Conservation (phyloP, 1,140 invertebrate species). For the Rhopalosiphum maidis region DNA sequence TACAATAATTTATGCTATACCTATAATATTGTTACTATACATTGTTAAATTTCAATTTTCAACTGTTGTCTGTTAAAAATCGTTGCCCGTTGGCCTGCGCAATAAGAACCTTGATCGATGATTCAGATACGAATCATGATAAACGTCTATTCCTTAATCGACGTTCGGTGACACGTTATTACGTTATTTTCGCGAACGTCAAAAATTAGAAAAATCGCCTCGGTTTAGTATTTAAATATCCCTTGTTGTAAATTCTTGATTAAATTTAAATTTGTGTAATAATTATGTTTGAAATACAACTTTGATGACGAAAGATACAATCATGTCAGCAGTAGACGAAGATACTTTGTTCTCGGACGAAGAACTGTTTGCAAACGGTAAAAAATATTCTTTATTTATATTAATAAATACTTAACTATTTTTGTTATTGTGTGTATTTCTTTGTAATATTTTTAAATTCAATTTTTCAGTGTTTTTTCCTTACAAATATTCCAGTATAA, state of each 20-base stretch:
- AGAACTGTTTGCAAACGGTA: slow-evolving; percentile 43
- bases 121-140: not conserved
- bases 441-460: not conserved
- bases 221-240: too few relatives aligned
- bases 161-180: not conserved
- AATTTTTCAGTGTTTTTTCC: not conserved
- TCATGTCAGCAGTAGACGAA: not conserved
- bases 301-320: not conserved
- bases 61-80: not conserved
- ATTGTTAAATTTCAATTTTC: not conserved
- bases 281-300: not conserved
- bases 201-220: not conserved
- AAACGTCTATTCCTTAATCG: not conserved
- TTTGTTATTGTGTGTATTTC: not conserved
- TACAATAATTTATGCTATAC: too few relatives aligned
- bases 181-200: not conserved
- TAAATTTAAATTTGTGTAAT: not conserved
- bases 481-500: too few relatives aligned
- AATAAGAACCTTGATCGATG: not conserved
- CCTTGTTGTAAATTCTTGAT: not conserved
- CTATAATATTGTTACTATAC: too few relatives aligned
- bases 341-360: slow-evolving; percentile 40
- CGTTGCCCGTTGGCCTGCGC: not conserved
- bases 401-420: too few relatives aligned
- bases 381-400: not conserved